phyloP scores from a whole-genome alignment of 2,113 vertebrate species.

The Grallaria varia region DNA sequence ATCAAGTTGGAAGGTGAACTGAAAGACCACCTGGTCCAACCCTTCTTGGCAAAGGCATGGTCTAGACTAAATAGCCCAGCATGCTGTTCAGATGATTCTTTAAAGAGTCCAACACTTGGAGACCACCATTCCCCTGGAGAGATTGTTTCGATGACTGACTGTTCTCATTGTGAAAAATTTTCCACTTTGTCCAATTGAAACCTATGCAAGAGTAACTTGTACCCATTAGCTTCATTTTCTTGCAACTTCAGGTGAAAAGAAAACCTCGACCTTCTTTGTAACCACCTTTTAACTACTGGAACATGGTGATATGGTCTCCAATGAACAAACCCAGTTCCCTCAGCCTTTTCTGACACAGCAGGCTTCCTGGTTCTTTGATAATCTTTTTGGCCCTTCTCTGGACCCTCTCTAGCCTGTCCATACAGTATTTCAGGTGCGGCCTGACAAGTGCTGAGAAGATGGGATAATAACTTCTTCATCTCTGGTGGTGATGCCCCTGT shows the following conservation, averaged over 20 bases:
- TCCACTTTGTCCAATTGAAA: background rate
- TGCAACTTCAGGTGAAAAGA: background rate
- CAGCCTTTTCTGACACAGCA: background rate
- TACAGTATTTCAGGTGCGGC: background rate
- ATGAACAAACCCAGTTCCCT: background rate
- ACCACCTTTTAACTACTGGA: background rate
- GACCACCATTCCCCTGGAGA: background rate
- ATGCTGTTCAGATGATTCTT: background rate
- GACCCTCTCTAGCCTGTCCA: background rate
- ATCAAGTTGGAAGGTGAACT: background rate
- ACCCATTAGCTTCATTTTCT: background rate
- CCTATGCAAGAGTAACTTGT: background rate
- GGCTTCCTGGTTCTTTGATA: rapidly evolving
- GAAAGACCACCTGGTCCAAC: background rate
- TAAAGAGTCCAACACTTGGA: rapidly evolving
- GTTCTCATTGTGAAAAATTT: background rate
- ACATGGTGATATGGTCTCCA: background rate
- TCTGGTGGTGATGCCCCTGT: background rate
- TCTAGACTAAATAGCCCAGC: background rate
- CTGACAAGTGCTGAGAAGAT: background rate
- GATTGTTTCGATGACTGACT: background rate
- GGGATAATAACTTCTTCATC: background rate
- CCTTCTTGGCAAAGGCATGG: rapidly evolving
- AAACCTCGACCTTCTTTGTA: background rate
- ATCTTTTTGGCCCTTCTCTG: background rate